These are phyloP conservation scores for Caenorhabditis tropicalis DNA, from an alignment of 1,140 invertebrate species.

Conservation along the genomic window DNA sequence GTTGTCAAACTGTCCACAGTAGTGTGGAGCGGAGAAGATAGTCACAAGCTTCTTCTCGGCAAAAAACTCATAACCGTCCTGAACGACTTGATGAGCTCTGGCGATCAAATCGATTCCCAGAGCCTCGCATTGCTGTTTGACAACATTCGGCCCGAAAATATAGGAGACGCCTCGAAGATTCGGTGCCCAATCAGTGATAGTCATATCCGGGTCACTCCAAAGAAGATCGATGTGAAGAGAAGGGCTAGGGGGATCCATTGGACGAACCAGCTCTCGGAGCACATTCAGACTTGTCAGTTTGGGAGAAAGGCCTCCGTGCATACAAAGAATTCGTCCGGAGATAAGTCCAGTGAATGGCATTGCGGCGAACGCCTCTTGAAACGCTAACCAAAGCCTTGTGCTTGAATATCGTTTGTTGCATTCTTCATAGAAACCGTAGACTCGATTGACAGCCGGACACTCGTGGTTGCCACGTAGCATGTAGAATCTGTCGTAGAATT, in stretches of 20 bases:
- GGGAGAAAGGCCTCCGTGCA: slow-evolving; percentile 83
- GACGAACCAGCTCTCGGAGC: slow-evolving; percentile 68
- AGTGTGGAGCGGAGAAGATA: slow-evolving; percentile 84
- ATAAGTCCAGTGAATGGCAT: slow-evolving; percentile 41
- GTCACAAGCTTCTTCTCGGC: slow-evolving; percentile 78
- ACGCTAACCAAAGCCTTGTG: slow-evolving; percentile 74
- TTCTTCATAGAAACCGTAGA: slow-evolving; percentile 77
- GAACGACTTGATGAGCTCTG: slow-evolving; percentile 76
- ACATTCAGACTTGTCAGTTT: slow-evolving; percentile 75
- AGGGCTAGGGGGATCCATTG: slow-evolving; percentile 51
- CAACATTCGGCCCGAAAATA: slow-evolving; percentile 68
- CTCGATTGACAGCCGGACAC: slow-evolving; percentile 77
- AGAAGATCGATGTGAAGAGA: slow-evolving; percentile 76
- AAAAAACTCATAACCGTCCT: slow-evolving; percentile 98
- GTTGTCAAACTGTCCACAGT: slow-evolving; percentile 75
- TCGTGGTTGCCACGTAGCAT: slow-evolving; percentile 77
- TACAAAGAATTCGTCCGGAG: slow-evolving; percentile 83
- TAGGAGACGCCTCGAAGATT: slow-evolving; percentile 74
- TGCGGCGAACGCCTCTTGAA: slow-evolving; percentile 31
- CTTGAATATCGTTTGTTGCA: slow-evolving; percentile 75
- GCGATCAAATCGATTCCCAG: slow-evolving; percentile 45
- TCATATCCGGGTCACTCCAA: slow-evolving; percentile 80
- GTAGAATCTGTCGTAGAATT: slow-evolving; percentile 61
- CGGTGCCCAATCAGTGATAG: slow-evolving; percentile 74
- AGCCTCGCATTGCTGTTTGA: background rate